Percentiles rank a stretch among this genome's conserved stretches.
phyloP scores from a whole-genome alignment of 1,140 invertebrate genomes.

The Lithobius niger region DNA sequence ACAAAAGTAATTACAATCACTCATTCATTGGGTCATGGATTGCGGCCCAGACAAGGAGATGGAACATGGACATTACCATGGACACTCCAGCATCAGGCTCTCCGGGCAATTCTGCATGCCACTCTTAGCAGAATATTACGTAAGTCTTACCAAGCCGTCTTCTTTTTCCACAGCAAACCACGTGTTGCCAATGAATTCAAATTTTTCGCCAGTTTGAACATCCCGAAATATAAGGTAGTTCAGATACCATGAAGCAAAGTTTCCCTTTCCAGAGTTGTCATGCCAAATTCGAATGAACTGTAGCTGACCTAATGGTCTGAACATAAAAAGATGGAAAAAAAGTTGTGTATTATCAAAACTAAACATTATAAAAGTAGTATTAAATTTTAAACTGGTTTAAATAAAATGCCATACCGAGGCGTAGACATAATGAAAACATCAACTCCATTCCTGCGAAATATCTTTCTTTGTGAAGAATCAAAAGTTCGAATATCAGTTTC shows the following conservation, averaged over 20 bases:
- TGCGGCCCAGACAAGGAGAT: too few species aligned
- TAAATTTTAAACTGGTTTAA: background rate
- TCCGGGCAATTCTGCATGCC: too few species aligned
- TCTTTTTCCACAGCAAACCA: slow-evolving; percentile 45
- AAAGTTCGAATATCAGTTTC: slow-evolving; percentile 37
- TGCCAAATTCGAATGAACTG: slow-evolving; percentile 42
- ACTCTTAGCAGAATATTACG: too few species aligned
- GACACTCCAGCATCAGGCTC: too few species aligned
- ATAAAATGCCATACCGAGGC: slow-evolving; percentile 24
- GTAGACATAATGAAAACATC: slow-evolving; percentile 40
- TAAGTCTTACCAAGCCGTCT: too few species aligned
- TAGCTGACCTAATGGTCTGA: slow-evolving; percentile 36
- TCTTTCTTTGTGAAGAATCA: slow-evolving; percentile 29
- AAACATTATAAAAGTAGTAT: background rate
- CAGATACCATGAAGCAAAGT: slow-evolving; percentile 39
- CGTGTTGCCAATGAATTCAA: slow-evolving; percentile 36
- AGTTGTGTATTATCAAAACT: background rate
- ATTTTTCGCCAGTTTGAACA: slow-evolving; percentile 39
- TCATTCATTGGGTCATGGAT: too few species aligned
- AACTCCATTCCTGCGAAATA: slow-evolving; percentile 32
- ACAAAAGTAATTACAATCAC: too few species aligned
- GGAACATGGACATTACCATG: too few species aligned
- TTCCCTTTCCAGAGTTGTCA: slow-evolving; percentile 40
- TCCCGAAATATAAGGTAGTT: slow-evolving; percentile 38
- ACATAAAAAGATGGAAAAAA: slow-evolving; percentile 1